Evolutionary conservation across 2,888 invertebrate genomes (phyloP).

Genomic region (Drosophila limbata): DNA sequence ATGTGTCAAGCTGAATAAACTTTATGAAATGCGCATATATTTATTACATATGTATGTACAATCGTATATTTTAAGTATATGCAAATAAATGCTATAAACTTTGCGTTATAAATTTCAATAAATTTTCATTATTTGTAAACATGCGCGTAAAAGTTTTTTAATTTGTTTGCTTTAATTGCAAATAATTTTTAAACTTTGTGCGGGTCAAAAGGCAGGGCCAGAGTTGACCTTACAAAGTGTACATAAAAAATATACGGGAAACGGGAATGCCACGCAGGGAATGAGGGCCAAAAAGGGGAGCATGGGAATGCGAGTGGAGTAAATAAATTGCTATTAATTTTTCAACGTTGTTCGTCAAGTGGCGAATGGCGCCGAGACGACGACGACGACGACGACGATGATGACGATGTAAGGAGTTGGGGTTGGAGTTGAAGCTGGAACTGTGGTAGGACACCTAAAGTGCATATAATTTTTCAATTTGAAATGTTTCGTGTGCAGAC

Average conservation of each 20-base stretch:
- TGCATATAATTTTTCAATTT: constrained; percentile 85
- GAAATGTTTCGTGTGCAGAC: constrained; percentile 69
- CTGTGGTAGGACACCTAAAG: constrained; percentile 76
- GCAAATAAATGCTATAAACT: constrained; percentile 37
- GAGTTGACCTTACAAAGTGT: constrained; percentile 56
- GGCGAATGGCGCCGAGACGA: constrained; percentile 69
- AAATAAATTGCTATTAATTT: constrained; percentile 85
- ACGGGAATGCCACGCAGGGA: background rate
- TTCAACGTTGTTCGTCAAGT: constrained; percentile 81
- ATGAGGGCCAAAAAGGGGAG: background rate
- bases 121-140: constrained; percentile 68
- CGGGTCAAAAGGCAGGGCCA: constrained; percentile 25
- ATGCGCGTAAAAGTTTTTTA: constrained; percentile 68
- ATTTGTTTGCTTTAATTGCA: constrained; percentile 82
- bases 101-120: constrained; percentile 57
- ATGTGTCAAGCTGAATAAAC: constrained; percentile 40
- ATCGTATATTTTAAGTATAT: constrained; percentile 26
- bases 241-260: constrained; percentile 21
- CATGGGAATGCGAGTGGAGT: constrained; percentile 41
- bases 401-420: constrained; percentile 3
- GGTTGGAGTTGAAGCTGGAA: constrained; percentile 24
- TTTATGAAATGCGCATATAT: constrained; percentile 13
- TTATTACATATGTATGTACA: background rate
- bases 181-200: constrained; percentile 70
- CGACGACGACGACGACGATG: constrained; percentile 53